Percentiles rank a stretch among this genome's conserved stretches.
Evolutionary conservation across 2,113 vertebrate species (phyloP).

Genomic region (Myanophis thanlyinensis): DNA sequence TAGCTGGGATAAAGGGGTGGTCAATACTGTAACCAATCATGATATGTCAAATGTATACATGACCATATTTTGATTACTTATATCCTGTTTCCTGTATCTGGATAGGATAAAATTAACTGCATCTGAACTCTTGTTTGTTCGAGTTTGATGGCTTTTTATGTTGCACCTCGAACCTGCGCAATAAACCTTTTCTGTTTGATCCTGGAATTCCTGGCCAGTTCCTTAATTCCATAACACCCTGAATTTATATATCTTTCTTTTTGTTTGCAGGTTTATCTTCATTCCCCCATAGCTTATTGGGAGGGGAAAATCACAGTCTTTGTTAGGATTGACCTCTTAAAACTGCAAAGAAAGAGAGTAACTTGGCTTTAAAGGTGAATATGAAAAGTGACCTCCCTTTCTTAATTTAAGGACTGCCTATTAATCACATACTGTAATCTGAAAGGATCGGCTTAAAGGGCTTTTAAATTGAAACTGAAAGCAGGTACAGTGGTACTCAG

Average conservation of each 20-base stretch:
- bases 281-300: neutral
- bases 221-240: no score
- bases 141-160: no score
- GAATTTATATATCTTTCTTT: neutral
- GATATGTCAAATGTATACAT: no score
- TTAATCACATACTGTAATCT: neutral
- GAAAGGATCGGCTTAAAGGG: neutral
- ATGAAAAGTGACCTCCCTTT: neutral
- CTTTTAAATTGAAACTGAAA: neutral
- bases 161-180: no score
- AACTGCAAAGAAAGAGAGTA: neutral
- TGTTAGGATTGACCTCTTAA: neutral
- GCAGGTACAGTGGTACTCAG: neutral
- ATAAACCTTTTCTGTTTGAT: no score
- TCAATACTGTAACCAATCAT: no score
- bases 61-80: no score
- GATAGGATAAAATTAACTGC: no score
- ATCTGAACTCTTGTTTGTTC: no score
- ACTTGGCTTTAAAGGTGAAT: neutral
- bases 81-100: no score
- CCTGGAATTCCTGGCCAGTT: no score
- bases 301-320: neutral
- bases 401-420: neutral
- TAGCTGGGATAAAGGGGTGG: no score
- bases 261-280: neutral